Conservation (phyloP, 2,888 invertebrate genomes). For the Leptura quadrifasciata region DNA sequence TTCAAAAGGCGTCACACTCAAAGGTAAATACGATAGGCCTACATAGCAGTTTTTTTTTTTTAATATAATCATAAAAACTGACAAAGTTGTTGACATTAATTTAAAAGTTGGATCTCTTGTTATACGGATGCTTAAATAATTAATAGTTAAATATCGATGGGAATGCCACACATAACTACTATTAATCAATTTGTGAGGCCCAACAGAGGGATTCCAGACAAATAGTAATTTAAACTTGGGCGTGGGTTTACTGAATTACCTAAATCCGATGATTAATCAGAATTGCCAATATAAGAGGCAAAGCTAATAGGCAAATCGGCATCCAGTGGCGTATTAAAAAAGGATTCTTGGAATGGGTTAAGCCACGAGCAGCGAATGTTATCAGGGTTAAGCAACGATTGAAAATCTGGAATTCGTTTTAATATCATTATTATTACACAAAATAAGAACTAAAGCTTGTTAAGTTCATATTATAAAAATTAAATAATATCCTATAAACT, state of each 20-base stretch:
- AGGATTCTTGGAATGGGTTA: too few species aligned
- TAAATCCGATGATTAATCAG: constrained; percentile 16
- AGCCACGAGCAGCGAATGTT: too few species aligned
- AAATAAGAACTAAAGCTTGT: too few species aligned
- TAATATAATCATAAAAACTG: constrained; percentile 16
- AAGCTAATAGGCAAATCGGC: background rate
- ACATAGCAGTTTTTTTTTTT: background rate
- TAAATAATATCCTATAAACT: too few species aligned
- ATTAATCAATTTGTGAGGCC: constrained; percentile 15
- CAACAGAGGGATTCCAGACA: constrained; percentile 12
- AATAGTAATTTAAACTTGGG: constrained; percentile 9
- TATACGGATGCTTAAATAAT: background rate
- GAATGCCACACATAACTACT: background rate
- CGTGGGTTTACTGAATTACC: constrained; percentile 17
- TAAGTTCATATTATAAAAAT: too few species aligned
- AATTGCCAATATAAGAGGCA: constrained; percentile 5
- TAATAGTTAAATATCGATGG: background rate
- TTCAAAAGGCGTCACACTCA: background rate
- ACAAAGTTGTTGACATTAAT: constrained; percentile 26
- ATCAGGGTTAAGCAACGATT: too few species aligned
- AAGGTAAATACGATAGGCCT: background rate
- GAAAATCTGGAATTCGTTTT: too few species aligned
- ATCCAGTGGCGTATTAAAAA: background rate
- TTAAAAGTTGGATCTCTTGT: constrained; percentile 4
- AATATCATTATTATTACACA: too few species aligned